phyloP scores from a whole-genome alignment of 2,888 invertebrate species.

The Oligia fasciuncula region DNA sequence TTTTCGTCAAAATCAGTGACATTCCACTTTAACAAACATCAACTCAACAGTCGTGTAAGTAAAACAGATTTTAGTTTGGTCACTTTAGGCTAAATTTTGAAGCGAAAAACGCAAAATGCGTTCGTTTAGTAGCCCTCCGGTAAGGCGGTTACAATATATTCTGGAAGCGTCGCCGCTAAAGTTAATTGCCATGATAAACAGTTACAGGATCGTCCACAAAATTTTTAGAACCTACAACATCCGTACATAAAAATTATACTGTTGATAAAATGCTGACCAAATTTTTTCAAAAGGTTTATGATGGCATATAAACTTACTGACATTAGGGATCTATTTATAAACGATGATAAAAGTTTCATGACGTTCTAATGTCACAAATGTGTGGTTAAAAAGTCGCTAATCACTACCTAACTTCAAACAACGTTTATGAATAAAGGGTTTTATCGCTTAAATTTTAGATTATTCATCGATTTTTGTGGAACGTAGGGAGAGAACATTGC shows the following conservation, averaged over 20 bases:
- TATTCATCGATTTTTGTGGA: not conserved
- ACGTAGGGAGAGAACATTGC: not conserved
- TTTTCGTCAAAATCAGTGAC: not conserved
- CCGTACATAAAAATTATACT: conserved; percentile 51
- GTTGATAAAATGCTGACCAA: conserved; percentile 46
- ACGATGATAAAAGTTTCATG: not conserved
- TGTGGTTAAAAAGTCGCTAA: no score
- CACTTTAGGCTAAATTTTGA: not conserved
- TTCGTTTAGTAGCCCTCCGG: not conserved
- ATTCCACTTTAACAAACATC: not conserved
- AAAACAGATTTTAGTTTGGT: conserved; percentile 13
- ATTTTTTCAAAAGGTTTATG: conserved; percentile 33
- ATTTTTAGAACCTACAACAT: conserved; percentile 54
- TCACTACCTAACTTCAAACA: no score
- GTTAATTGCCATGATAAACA: conserved; percentile 80
- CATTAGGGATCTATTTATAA: not conserved
- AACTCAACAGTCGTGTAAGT: not conserved
- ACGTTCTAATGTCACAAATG: not conserved
- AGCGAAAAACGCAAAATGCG: not conserved
- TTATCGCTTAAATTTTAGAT: not conserved
- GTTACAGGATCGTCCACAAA: conserved; percentile 69
- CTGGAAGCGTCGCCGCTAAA: conserved; percentile 67
- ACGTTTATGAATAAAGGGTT: not conserved
- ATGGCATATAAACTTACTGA: not conserved
- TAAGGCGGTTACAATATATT: conserved; percentile 67